These are phyloP conservation scores for Cynocephalus volans DNA, from an alignment of 2,113 vertebrate species.

Conservation along the genomic window DNA sequence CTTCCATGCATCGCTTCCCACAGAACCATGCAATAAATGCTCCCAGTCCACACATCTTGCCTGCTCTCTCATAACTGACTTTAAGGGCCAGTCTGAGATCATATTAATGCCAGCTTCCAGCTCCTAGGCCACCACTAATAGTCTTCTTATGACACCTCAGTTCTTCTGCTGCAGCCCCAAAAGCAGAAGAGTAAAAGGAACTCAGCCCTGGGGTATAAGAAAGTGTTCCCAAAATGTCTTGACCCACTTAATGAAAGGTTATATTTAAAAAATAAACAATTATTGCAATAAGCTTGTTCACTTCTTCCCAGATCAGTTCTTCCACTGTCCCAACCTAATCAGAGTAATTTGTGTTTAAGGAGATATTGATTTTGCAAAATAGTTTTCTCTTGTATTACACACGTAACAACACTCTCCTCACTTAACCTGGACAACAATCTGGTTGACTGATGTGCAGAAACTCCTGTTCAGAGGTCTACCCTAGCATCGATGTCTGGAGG, in stretches of 20 bases:
- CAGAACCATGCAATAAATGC: background rate
- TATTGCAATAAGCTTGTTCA: constrained; percentile 28
- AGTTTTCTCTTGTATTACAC: constrained; percentile 84
- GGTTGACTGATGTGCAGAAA: constrained; percentile 66
- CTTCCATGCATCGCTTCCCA: constrained; percentile 46
- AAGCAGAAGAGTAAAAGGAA: background rate
- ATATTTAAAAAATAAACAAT: constrained; percentile 57
- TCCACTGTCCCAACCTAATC: constrained; percentile 86
- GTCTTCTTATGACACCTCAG: constrained; percentile 68
- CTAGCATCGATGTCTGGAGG: constrained; percentile 62
- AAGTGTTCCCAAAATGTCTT: constrained; percentile 25
- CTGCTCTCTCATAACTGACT: background rate
- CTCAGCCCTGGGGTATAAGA: background rate
- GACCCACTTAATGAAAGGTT: constrained; percentile 9
- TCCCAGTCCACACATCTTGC: background rate
- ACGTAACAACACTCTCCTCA: constrained; percentile 72
- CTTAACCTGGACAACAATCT: constrained; percentile 82
- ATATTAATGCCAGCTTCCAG: background rate
- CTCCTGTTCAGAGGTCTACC: constrained; percentile 48
- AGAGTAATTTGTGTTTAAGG: constrained; percentile 88
- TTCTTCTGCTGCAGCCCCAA: constrained; percentile 44
- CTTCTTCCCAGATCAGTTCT: constrained; percentile 34
- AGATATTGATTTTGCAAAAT: constrained; percentile 89
- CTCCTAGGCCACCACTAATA: background rate
- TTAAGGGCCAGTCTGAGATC: background rate